Conservation (phyloP, 2,797 vertebrate species). For the Forpus xanthops region DNA sequence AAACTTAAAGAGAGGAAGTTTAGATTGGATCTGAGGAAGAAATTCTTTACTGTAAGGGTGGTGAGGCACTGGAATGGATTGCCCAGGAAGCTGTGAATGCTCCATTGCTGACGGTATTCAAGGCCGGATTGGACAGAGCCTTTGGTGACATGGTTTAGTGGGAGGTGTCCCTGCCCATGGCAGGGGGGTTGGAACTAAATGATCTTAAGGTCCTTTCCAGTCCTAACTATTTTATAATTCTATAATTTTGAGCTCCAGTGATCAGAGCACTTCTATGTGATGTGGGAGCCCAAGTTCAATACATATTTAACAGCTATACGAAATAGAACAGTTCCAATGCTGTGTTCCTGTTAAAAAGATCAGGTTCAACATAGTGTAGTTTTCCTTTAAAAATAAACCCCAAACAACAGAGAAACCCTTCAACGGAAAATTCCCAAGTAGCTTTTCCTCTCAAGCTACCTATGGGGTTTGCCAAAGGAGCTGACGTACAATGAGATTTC, state of each 20-base stretch:
- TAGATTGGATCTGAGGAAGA: too few relatives aligned
- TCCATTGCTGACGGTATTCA: too few relatives aligned
- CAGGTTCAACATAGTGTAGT: background rate
- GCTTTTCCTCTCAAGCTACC: conserved; percentile 32
- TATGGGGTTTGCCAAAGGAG: conserved; percentile 36
- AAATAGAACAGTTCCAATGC: background rate
- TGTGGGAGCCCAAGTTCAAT: background rate
- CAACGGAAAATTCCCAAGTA: conserved; percentile 23
- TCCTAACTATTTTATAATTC: too few relatives aligned
- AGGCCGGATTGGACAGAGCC: too few relatives aligned
- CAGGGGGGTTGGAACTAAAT: too few relatives aligned
- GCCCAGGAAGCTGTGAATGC: too few relatives aligned
- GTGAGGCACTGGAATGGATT: too few relatives aligned
- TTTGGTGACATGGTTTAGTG: too few relatives aligned
- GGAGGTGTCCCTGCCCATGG: too few relatives aligned
- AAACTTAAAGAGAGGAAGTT: too few relatives aligned
- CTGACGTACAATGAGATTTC: conserved; percentile 46
- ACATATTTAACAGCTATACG: background rate
- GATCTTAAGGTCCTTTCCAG: too few relatives aligned
- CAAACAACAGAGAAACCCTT: background rate
- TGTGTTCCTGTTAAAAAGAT: background rate
- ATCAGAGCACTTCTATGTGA: background rate
- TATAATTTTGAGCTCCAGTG: background rate
- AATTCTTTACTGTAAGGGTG: too few relatives aligned
- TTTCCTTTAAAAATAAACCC: conserved; percentile 3